Conservation (phyloP, 1,140 invertebrate genomes). For the Idris sp. region DNA sequence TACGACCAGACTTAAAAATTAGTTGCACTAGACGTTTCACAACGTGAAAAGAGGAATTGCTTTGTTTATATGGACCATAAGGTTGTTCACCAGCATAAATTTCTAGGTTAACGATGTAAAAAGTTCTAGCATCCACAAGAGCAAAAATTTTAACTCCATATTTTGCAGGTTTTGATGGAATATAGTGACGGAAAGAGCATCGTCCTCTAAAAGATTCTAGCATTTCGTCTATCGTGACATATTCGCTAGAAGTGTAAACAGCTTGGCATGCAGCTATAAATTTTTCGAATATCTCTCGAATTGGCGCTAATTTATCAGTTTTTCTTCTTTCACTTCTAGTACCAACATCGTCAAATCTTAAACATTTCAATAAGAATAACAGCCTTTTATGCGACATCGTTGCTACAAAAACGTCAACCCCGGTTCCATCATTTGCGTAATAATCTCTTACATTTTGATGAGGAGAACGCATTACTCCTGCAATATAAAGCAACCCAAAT, state of each 20-base stretch:
- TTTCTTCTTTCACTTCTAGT: not conserved
- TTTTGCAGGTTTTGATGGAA: constrained; percentile 70
- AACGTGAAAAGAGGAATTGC: not conserved
- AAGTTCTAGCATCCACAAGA: constrained; percentile 44
- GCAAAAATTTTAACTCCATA: constrained; percentile 73
- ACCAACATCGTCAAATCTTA: constrained; percentile 3
- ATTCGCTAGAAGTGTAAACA: constrained; percentile 58
- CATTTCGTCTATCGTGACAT: constrained; percentile 64
- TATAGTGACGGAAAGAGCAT: constrained; percentile 68
- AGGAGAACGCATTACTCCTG: not conserved
- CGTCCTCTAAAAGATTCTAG: constrained; percentile 66
- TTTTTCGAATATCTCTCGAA: constrained; percentile 66
- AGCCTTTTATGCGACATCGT: not conserved
- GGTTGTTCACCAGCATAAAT: constrained; percentile 63
- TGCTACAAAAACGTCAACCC: too few species aligned
- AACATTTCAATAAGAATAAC: not conserved
- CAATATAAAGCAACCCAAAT: constrained; percentile 1
- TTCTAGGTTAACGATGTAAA: constrained; percentile 62
- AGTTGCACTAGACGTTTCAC: not conserved
- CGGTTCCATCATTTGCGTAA: too few species aligned
- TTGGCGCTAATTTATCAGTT: constrained; percentile 67
- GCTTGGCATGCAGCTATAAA: constrained; percentile 67
- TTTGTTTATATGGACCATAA: constrained; percentile 27
- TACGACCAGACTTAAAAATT: not conserved
- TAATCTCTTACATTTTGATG: not conserved